These are phyloP conservation scores for Clupea harengus DNA, from an alignment of 2,113 vertebrate species.

Conservation along the genomic window DNA sequence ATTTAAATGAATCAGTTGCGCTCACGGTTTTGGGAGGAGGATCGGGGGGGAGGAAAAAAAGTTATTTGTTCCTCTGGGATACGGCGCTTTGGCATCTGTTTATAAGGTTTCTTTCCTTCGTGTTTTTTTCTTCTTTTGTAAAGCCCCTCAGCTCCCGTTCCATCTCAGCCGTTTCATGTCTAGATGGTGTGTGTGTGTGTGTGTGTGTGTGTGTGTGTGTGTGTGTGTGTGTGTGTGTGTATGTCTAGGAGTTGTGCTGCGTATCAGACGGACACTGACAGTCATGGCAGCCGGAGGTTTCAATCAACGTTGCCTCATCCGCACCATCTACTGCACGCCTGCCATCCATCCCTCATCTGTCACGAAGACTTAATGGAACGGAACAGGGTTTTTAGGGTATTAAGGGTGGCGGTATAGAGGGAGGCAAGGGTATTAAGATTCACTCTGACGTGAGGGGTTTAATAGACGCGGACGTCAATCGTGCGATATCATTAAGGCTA, in stretches of 20 bases:
- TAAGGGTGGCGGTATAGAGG: not conserved
- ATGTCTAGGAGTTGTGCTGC: not conserved
- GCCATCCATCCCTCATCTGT: not conserved
- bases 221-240: not conserved
- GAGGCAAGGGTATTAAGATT: not conserved
- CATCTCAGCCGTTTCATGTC: not conserved
- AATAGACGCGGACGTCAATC: not conserved
- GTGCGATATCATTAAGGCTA: not conserved
- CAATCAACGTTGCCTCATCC: no score
- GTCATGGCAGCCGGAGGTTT: no score
- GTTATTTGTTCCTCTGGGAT: slow-evolving; percentile 13
- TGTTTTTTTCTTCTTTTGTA: not conserved
- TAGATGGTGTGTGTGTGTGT: not conserved
- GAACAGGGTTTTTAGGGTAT: not conserved
- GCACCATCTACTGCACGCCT: no score
- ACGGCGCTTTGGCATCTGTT: not conserved
- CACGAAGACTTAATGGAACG: not conserved
- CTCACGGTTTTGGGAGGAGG: not conserved
- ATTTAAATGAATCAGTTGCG: slow-evolving; percentile 1
- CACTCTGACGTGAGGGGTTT: not conserved
- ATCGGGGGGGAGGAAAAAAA: not conserved
- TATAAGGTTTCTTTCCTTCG: slow-evolving; percentile 30
- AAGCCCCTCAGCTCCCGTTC: not conserved
- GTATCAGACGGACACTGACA: no score
- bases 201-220: not conserved